Evolutionary conservation across 1,140 invertebrate genomes (phyloP).

Genomic region (Grapholita molesta): DNA sequence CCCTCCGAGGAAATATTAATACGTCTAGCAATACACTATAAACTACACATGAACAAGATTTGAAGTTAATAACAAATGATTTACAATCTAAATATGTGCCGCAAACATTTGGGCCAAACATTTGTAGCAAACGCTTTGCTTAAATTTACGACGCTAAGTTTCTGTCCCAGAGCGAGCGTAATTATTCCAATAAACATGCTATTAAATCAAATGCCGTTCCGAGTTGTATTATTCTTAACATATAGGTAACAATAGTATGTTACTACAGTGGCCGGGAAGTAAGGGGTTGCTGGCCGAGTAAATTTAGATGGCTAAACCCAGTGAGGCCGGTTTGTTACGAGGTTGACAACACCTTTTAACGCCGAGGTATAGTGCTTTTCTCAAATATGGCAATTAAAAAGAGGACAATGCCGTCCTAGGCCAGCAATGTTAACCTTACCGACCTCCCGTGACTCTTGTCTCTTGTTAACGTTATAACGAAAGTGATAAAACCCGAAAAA

Average conservation of each 20-base stretch:
- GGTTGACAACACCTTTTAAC: no score
- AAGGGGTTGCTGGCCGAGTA: no score
- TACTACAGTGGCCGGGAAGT: no score
- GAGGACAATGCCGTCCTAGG: no score
- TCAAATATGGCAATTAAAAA: no score
- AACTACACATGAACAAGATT: neutral
- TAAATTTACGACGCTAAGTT: conserved; percentile 13
- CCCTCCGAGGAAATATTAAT: no score
- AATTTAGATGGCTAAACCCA: neutral
- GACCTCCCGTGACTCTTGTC: no score
- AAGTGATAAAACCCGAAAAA: no score
- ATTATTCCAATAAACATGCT: conserved; percentile 10
- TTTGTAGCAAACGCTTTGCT: conserved; percentile 1
- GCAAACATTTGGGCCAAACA: conserved; percentile 8
- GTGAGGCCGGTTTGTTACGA: no score
- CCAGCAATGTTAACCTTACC: no score
- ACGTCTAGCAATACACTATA: neutral
- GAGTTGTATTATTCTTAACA: neutral
- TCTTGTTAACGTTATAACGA: no score
- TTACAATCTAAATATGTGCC: conserved; percentile 15
- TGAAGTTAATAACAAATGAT: conserved; percentile 11
- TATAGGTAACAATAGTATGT: neutral
- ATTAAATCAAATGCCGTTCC: neutral
- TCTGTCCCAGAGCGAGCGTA: neutral
- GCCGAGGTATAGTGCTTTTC: no score